Evolutionary conservation across 2,113 vertebrate genomes (phyloP).

Genomic region (Otus sunia): DNA sequence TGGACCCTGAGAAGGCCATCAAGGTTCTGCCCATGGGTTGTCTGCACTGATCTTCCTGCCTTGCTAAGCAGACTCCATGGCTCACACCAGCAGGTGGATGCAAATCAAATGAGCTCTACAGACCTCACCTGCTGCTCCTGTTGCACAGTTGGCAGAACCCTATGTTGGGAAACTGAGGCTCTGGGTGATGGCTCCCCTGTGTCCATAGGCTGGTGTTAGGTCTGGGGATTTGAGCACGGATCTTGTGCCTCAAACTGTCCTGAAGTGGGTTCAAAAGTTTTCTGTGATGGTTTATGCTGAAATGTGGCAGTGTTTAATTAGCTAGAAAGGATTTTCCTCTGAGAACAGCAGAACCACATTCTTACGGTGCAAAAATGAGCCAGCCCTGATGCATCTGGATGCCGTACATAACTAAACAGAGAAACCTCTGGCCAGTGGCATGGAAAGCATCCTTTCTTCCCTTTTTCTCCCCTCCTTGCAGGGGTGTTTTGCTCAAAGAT

Average conservation of each 20-base stretch:
- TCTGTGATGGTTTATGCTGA: not conserved
- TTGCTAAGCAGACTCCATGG: not conserved
- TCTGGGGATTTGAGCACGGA: not conserved
- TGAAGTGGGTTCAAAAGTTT: not conserved
- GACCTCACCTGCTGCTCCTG: not conserved
- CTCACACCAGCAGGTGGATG: not conserved
- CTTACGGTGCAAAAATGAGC: not conserved
- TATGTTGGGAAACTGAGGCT: not conserved
- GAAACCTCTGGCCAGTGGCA: not conserved
- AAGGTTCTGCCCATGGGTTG: not conserved
- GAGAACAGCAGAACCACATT: not conserved
- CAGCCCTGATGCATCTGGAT: not conserved
- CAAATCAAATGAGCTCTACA: not conserved
- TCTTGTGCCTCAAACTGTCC: not conserved
- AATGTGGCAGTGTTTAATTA: not conserved
- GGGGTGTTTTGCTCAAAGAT: not conserved
- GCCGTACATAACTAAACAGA: not conserved
- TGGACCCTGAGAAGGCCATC: not conserved
- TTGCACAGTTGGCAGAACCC: not conserved
- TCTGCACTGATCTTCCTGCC: not conserved
- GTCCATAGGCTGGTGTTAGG: rapidly evolving
- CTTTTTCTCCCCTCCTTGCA: not conserved
- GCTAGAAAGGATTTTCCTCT: not conserved
- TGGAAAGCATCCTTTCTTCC: not conserved
- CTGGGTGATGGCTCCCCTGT: rapidly evolving